Percentiles rank a stretch among this genome's conserved stretches.
Conservation (phyloP, 2,113 vertebrate genomes). For the Ellobius talpinus region DNA sequence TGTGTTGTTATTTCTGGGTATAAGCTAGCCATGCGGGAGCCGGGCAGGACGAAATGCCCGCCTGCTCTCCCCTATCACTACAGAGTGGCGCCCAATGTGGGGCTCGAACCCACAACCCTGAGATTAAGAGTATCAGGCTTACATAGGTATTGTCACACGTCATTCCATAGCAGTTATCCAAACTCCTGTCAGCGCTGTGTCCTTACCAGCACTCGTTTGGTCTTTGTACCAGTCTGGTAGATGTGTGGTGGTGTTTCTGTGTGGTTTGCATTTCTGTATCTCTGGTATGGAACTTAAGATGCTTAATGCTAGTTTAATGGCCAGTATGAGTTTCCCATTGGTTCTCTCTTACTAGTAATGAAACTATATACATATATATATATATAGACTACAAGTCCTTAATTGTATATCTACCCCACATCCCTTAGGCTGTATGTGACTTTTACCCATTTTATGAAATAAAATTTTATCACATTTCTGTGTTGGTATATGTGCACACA, state of each 20-base stretch:
- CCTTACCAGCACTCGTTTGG: background rate
- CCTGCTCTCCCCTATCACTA: no score
- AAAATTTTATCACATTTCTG: background rate
- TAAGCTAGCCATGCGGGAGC: no score
- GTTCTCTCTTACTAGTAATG: conserved; percentile 4
- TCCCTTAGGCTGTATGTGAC: background rate
- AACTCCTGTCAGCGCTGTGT: background rate
- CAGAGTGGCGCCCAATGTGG: no score
- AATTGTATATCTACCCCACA: background rate
- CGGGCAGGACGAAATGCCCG: no score
- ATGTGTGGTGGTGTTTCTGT: background rate
- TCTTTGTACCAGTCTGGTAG: background rate
- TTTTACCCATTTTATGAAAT: background rate
- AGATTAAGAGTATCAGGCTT: no score
- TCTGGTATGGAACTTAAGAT: background rate
- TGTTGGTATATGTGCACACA: background rate
- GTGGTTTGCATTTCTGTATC: conserved; percentile 13
- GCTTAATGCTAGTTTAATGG: background rate
- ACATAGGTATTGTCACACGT: background rate
- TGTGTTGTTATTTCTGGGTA: no score
- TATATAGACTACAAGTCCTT: background rate
- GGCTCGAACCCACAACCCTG: no score
- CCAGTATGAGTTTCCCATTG: conserved; percentile 1
- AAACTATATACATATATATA: background rate
- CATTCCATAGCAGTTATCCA: background rate